Conservation (phyloP, 2,797 vertebrate genomes). For the Pipistrellus nathusii region DNA sequence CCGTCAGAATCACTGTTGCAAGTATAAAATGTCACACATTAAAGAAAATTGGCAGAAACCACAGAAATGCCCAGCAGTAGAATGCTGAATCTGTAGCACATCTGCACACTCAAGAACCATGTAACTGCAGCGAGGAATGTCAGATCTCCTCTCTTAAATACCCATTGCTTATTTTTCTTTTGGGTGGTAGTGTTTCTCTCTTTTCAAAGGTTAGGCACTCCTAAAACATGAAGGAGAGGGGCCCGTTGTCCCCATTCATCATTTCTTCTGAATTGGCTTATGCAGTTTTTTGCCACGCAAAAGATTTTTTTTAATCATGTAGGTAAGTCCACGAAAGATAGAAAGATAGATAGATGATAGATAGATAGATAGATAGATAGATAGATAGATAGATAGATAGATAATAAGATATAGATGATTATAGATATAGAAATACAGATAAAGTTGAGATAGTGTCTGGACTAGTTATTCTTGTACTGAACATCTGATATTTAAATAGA, state of each 20-base stretch:
- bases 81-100: not conserved
- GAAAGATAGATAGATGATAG: not conserved
- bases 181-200: not conserved
- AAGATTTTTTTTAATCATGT: not conserved
- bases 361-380: not conserved
- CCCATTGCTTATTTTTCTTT: not conserved
- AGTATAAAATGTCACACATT: not conserved
- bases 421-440: not conserved
- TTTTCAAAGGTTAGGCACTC: not conserved
- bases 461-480: not conserved
- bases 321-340: not conserved
- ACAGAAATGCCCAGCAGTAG: not conserved
- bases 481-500: constrained; percentile 26
- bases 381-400: not conserved
- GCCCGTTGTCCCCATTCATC: not conserved
- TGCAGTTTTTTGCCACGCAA: not conserved
- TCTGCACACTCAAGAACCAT: not conserved
- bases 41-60: constrained; percentile 14
- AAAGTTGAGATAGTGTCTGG: not conserved
- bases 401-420: too few relatives aligned
- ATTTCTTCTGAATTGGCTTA: constrained; percentile 23
- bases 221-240: not conserved
- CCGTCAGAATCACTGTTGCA: not conserved
- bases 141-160: not conserved
- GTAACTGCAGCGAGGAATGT: not conserved